Percentiles rank a stretch among this genome's conserved stretches.
Evolutionary conservation across 2,113 vertebrate genomes (phyloP).

Genomic region (Megalops atlanticus): DNA sequence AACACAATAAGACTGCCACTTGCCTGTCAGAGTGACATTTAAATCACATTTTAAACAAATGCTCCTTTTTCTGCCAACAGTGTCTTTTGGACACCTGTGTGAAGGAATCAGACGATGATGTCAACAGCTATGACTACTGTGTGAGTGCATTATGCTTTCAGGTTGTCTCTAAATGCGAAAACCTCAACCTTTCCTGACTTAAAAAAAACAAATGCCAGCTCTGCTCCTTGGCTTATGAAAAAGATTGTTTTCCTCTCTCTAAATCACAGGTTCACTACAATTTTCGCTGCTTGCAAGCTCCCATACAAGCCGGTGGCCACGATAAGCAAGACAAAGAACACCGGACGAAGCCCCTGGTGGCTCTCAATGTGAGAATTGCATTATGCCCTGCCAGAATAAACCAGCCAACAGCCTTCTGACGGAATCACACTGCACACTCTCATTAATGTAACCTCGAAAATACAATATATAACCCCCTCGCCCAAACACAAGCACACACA

Average conservation of each 20-base stretch:
- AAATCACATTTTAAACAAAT: too few species aligned
- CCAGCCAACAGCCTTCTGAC: too few species aligned
- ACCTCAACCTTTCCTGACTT: too few species aligned
- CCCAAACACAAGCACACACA: too few species aligned
- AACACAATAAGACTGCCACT: background rate
- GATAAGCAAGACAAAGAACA: conserved; percentile 41
- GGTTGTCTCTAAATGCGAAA: too few species aligned
- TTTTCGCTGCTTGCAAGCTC: conserved; percentile 82
- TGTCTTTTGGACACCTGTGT: conserved; percentile 81
- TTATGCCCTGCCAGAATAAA: too few species aligned
- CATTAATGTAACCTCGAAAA: too few species aligned
- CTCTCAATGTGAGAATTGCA: conserved; percentile 81
- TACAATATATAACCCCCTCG: too few species aligned
- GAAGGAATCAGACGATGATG: conserved; percentile 76
- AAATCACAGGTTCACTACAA: conserved; percentile 81
- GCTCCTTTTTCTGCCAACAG: conserved; percentile 57
- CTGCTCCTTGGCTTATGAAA: background rate
- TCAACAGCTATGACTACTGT: conserved; percentile 72
- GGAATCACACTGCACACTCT: too few species aligned
- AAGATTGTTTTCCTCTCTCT: background rate
- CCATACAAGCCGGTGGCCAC: conserved; percentile 63
- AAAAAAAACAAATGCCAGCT: too few species aligned
- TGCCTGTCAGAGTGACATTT: background rate
- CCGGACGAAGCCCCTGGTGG: conserved; percentile 71
- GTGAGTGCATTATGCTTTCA: conserved; percentile 61